These are phyloP conservation scores for Phlogophora meticulosa DNA, from an alignment of 2,888 invertebrate genomes.

Conservation along the genomic window DNA sequence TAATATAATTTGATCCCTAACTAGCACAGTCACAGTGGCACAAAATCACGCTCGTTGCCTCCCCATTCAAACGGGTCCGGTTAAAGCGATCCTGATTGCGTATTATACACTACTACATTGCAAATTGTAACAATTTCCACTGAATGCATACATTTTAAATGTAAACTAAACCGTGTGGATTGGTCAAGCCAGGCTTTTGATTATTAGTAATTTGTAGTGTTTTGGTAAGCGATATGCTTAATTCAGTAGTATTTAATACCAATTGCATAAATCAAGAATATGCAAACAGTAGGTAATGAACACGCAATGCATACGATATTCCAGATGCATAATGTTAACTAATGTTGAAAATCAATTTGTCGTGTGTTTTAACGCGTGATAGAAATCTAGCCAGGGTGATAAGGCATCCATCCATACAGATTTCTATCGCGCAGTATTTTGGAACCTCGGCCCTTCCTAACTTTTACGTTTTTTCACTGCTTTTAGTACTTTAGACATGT, in stretches of 20 bases:
- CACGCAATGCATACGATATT: slow-evolving; percentile 14
- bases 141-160: slow-evolving; percentile 67
- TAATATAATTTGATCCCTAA: slow-evolving; percentile 50
- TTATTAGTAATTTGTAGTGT: slow-evolving; percentile 41
- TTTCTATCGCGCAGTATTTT: too few species aligned
- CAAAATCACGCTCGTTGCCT: slow-evolving; percentile 75
- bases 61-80: slow-evolving; percentile 75
- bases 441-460: too few species aligned
- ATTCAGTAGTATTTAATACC: slow-evolving; percentile 31
- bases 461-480: too few species aligned
- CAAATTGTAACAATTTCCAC: slow-evolving; percentile 78
- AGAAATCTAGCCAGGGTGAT: too few species aligned
- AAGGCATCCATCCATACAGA: too few species aligned
- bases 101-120: slow-evolving; percentile 75
- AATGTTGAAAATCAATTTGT: background rate
- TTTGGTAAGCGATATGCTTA: slow-evolving; percentile 33
- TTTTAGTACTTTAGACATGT: too few species aligned
- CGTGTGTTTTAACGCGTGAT: background rate
- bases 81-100: slow-evolving; percentile 84
- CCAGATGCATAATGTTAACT: slow-evolving; percentile 16
- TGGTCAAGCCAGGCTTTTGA: slow-evolving; percentile 32
- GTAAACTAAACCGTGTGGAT: slow-evolving; percentile 59
- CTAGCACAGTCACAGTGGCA: slow-evolving; percentile 65
- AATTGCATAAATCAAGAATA: slow-evolving; percentile 49
- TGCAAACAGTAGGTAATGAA: slow-evolving; percentile 42